phyloP scores from a whole-genome alignment of 2,888 invertebrate species.

The Abscondita cerata region DNA sequence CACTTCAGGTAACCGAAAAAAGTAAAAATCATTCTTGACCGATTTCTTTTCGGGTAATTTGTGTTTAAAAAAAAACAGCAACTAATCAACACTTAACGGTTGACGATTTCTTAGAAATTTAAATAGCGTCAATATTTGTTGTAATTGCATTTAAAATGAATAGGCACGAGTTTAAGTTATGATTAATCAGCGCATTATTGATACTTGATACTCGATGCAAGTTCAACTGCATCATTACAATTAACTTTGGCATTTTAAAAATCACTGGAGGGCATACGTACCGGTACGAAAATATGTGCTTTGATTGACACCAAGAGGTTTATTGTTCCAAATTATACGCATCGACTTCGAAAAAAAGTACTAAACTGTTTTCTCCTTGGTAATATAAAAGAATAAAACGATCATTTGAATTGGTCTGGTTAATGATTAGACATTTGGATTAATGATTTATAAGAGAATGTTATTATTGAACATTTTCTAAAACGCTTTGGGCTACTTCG shows the following conservation, averaged over 20 bases:
- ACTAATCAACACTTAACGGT: conserved; percentile 16
- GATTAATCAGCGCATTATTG: conserved; percentile 10
- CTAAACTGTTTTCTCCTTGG: conserved; percentile 31
- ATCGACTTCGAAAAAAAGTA: neutral
- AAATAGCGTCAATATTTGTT: conserved; percentile 1
- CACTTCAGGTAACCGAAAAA: conserved; percentile 7
- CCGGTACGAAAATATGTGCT: neutral
- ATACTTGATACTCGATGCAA: neutral
- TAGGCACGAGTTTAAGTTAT: conserved; percentile 9
- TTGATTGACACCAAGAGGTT: too few relatives aligned
- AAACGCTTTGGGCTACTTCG: conserved; percentile 37
- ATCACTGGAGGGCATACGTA: neutral
- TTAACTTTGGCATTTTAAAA: neutral
- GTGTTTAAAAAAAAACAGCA: conserved; percentile 17
- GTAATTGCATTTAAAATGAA: conserved; percentile 17
- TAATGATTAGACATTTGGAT: conserved; percentile 44
- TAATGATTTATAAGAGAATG: conserved; percentile 45
- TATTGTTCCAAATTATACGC: neutral
- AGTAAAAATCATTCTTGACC: too few relatives aligned
- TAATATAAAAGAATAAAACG: conserved; percentile 34
- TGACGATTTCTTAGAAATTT: conserved; percentile 17
- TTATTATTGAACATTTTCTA: conserved; percentile 40
- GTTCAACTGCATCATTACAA: neutral
- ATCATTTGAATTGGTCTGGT: conserved; percentile 37
- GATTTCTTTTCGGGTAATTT: too few relatives aligned